phyloP scores from a whole-genome alignment of 2,113 vertebrate genomes.

The Cathartes aura region DNA sequence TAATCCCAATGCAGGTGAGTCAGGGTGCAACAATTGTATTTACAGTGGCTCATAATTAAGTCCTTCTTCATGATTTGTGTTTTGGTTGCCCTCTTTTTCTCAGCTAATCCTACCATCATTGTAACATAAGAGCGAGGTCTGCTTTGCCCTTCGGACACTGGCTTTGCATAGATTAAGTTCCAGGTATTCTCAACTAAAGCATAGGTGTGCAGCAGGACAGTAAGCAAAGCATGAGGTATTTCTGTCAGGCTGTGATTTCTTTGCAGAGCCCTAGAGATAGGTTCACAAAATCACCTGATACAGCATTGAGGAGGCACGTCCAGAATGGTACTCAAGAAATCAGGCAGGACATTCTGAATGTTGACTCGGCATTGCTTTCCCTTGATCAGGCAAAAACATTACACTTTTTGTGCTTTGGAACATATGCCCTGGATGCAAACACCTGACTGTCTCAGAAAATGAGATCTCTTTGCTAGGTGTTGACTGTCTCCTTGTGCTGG shows the following conservation, averaged over 20 bases:
- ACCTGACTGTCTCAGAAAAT: background rate
- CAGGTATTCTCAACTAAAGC: background rate
- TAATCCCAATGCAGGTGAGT: background rate
- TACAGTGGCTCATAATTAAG: background rate
- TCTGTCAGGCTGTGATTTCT: background rate
- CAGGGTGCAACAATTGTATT: background rate
- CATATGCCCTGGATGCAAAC: accelerated
- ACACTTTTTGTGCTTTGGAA: background rate
- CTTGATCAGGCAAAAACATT: background rate
- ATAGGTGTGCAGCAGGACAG: background rate
- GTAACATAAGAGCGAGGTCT: background rate
- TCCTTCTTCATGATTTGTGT: background rate
- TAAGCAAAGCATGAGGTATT: background rate
- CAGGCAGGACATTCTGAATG: background rate
- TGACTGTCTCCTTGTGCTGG: background rate
- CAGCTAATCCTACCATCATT: background rate
- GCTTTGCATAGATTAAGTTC: background rate
- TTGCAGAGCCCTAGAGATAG: background rate
- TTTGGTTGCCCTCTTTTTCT: background rate
- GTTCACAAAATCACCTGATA: background rate
- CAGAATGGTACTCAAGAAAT: background rate
- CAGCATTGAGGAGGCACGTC: background rate
- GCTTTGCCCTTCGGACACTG: background rate
- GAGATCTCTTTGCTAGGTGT: background rate
- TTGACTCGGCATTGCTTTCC: background rate